Conservation (phyloP, 2,888 invertebrate genomes). For the Helicoverpa assulta region DNA sequence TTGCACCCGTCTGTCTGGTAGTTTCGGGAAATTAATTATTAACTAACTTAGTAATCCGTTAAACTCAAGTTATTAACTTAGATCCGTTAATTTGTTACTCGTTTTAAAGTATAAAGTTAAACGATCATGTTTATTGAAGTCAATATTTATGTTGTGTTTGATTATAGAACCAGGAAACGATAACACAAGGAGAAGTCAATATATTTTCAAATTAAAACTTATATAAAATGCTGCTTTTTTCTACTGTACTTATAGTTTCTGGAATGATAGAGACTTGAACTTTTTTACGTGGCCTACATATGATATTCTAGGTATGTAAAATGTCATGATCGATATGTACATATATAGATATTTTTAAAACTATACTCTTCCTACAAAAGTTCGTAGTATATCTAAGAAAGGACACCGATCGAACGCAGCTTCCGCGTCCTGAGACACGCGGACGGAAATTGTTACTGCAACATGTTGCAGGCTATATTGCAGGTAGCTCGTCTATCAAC, state of each 20-base stretch:
- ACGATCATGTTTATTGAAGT: slow-evolving; percentile 7
- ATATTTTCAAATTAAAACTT: neutral
- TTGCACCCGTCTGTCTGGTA: slow-evolving; percentile 65
- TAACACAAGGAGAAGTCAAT: neutral
- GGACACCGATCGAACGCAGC: slow-evolving; percentile 25
- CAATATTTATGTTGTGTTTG: slow-evolving; percentile 6
- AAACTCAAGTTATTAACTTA: slow-evolving; percentile 57
- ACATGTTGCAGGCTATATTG: slow-evolving; percentile 5
- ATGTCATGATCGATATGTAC: no score
- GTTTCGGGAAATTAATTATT: slow-evolving; percentile 69
- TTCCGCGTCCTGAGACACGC: slow-evolving; percentile 11
- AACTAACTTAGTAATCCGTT: slow-evolving; percentile 66
- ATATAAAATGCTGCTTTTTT: no score
- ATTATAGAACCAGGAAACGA: slow-evolving; percentile 1
- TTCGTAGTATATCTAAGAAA: neutral
- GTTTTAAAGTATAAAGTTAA: slow-evolving; percentile 27
- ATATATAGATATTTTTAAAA: no score
- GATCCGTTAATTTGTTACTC: slow-evolving; percentile 39
- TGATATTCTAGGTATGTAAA: no score
- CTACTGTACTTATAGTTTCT: no score
- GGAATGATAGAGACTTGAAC: no score
- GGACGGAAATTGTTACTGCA: slow-evolving; percentile 31
- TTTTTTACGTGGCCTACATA: no score
- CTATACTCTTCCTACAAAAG: neutral
- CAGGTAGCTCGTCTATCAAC: neutral